Percentiles rank a stretch among this genome's conserved stretches.
Evolutionary conservation across 2,888 invertebrate genomes (phyloP).

Genomic region (Stomorhina lunata): DNA sequence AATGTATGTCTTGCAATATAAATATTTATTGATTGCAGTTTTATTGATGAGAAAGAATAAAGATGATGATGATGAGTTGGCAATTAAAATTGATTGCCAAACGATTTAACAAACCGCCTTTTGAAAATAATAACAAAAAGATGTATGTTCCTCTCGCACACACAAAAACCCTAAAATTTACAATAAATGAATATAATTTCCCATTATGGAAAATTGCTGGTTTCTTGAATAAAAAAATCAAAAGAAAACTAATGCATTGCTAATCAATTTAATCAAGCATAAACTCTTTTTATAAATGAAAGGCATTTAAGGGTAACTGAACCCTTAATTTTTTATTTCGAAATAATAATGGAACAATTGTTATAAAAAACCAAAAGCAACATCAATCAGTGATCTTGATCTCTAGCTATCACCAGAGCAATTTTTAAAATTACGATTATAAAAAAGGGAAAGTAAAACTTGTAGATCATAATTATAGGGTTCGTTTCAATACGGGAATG

Average conservation of each 20-base stretch:
- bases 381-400: conserved; percentile 43
- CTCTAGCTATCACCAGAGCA: conserved; percentile 27
- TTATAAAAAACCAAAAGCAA: conserved; percentile 8
- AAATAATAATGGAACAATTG: background rate
- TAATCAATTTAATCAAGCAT: conserved; percentile 60
- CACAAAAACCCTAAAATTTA: conserved; percentile 26
- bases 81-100: conserved; percentile 66
- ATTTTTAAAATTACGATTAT: background rate
- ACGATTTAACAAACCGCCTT: conserved; percentile 63
- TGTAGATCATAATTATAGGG: conserved; percentile 42
- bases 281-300: background rate
- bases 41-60: conserved; percentile 47
- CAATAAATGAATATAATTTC: conserved; percentile 34
- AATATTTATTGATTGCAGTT: conserved; percentile 63
- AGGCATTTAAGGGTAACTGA: conserved; percentile 30
- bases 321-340: conserved; percentile 43
- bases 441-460: conserved; percentile 37
- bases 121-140: conserved; percentile 39
- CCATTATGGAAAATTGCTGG: conserved; percentile 21
- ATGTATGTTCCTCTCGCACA: too few species aligned
- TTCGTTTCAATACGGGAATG: background rate
- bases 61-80: conserved; percentile 50
- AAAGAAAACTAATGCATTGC: conserved; percentile 37
- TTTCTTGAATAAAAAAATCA: background rate
- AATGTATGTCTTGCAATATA: conserved; percentile 34